These are phyloP conservation scores for Cacatua alba DNA, from an alignment of 2,113 vertebrate species.

Conservation along the genomic window DNA sequence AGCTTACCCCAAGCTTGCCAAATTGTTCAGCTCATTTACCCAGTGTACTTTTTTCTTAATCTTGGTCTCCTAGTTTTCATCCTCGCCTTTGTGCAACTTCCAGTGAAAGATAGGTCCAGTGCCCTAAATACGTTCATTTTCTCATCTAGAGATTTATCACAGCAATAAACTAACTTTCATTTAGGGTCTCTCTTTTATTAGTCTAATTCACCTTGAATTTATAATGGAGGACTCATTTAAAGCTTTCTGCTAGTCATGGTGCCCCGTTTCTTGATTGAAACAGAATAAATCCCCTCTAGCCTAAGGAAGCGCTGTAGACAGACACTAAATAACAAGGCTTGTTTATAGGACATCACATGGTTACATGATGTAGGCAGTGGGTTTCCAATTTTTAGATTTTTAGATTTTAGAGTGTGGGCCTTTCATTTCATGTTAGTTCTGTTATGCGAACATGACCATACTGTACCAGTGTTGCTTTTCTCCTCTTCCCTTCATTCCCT, in stretches of 20 bases:
- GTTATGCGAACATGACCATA: rapidly evolving
- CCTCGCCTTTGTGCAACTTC: not conserved
- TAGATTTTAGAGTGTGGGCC: not conserved
- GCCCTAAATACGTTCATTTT: not conserved
- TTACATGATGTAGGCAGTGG: not conserved
- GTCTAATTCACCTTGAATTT: conserved; percentile 14
- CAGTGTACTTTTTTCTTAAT: not conserved
- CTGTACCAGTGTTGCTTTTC: not conserved
- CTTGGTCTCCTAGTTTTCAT: not conserved
- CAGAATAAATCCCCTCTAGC: not conserved
- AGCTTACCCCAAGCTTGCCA: no score
- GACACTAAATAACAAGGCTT: not conserved
- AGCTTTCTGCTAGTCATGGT: not conserved
- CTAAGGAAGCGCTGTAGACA: not conserved
- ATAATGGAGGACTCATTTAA: conserved; percentile 2
- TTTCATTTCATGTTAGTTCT: not conserved
- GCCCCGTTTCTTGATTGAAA: not conserved
- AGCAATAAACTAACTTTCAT: conserved; percentile 1
- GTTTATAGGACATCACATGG: not conserved
- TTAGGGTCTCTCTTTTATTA: no score
- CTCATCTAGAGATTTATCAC: not conserved
- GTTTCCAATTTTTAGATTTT: not conserved
- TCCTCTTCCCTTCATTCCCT: not conserved
- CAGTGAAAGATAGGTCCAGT: not conserved
- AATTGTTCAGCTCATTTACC: no score